phyloP scores from a whole-genome alignment of 2,888 invertebrate species.

The Lasioglossum vierecki region DNA sequence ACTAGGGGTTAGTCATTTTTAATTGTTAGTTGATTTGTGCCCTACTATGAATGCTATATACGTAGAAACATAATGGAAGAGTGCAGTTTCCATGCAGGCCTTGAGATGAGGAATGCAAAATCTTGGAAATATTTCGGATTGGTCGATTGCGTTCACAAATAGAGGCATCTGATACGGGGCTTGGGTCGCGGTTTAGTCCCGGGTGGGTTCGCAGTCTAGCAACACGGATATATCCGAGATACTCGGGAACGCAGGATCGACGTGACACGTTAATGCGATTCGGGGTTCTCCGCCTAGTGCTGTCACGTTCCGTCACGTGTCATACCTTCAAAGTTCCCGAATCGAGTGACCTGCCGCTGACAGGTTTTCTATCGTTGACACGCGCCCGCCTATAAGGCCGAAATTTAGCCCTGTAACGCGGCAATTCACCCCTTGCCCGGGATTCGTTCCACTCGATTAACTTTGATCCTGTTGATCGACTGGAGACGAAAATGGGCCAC shows the following conservation, averaged over 20 bases:
- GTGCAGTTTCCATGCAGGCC: background rate
- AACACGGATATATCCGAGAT: slow-evolving; percentile 36
- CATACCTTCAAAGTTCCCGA: slow-evolving; percentile 58
- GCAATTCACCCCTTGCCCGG: slow-evolving; percentile 33
- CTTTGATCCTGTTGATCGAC: slow-evolving; percentile 33
- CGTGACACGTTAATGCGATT: slow-evolving; percentile 58
- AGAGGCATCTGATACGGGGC: too few species aligned
- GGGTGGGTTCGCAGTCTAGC: background rate
- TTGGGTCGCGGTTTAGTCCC: background rate
- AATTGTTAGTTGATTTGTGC: too few species aligned
- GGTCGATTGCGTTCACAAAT: background rate
- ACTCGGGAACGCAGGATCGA: slow-evolving; percentile 7
- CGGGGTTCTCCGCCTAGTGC: slow-evolving; percentile 34
- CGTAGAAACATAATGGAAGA: background rate
- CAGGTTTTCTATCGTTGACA: slow-evolving; percentile 60
- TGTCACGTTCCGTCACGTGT: slow-evolving; percentile 54
- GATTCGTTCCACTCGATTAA: slow-evolving; percentile 53
- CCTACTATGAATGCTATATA: too few species aligned
- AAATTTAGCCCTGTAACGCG: slow-evolving; percentile 53
- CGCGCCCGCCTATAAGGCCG: slow-evolving; percentile 48
- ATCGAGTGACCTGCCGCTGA: slow-evolving; percentile 64
- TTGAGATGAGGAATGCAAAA: background rate
- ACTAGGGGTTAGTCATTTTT: too few species aligned
- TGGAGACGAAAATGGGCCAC: slow-evolving; percentile 29
- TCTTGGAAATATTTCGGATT: background rate